Evolutionary conservation across 1,140 invertebrate species (phyloP).

Genomic region (Heterodera carotae): DNA sequence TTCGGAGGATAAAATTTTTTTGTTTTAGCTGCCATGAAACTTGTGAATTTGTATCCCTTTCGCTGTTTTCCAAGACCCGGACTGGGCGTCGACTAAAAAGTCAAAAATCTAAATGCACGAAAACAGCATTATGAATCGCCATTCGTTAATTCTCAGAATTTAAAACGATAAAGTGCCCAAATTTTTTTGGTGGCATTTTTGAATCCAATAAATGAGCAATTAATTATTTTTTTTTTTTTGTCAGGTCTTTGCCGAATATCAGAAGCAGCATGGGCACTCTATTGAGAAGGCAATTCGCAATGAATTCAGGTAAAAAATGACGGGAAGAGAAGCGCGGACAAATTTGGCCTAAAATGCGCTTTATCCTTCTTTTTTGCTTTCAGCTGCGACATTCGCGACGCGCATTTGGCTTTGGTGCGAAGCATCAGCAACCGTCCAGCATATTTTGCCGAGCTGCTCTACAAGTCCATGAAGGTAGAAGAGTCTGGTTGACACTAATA

Average conservation of each 20-base stretch:
- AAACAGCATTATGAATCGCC: constrained; percentile 59
- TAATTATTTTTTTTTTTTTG: constrained; percentile 5
- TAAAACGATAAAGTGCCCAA: too few relatives aligned
- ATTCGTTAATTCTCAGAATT: too few relatives aligned
- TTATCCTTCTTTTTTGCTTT: neutral
- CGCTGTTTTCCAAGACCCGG: constrained; percentile 67
- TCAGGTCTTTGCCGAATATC: constrained; percentile 74
- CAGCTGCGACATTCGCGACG: constrained; percentile 80
- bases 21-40: too few relatives aligned
- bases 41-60: too few relatives aligned
- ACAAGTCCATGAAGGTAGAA: constrained; percentile 80
- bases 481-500: too few relatives aligned
- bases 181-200: constrained; percentile 73
- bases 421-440: constrained; percentile 85
- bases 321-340: neutral
- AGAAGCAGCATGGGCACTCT: constrained; percentile 73
- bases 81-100: too few relatives aligned
- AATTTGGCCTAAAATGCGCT: too few relatives aligned
- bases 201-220: too few relatives aligned
- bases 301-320: constrained; percentile 83
- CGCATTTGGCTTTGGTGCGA: constrained; percentile 79
- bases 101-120: constrained; percentile 65
- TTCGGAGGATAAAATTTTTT: too few relatives aligned
- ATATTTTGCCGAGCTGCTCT: constrained; percentile 87
- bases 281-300: constrained; percentile 83